A percentile compares a stretch with the other conserved stretches of the same genome.
phyloP scores from a whole-genome alignment of 2,113 vertebrate species.

The Apteryx mantelli region DNA sequence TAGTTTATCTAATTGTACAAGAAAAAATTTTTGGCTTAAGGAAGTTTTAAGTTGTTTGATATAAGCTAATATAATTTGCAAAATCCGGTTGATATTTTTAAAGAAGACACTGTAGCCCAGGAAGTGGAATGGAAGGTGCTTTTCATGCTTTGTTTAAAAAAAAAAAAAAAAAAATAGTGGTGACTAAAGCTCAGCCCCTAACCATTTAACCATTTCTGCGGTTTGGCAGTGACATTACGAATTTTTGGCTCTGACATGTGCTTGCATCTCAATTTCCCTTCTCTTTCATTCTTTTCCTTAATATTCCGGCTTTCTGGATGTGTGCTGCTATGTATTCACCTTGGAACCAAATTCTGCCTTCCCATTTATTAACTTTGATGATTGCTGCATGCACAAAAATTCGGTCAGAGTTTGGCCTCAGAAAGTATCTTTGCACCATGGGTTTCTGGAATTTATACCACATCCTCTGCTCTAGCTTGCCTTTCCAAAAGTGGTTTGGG shows the following conservation, averaged over 20 bases:
- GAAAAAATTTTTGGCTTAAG: not conserved
- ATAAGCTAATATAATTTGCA: not conserved
- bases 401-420: not conserved
- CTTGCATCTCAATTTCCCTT: not conserved
- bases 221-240: not conserved
- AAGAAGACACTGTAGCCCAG: not conserved
- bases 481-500: not conserved
- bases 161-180: not conserved
- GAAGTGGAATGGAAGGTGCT: not conserved
- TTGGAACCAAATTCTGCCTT: not conserved
- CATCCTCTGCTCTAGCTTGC: not conserved
- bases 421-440: not conserved
- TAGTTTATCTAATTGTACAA: not conserved
- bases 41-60: not conserved
- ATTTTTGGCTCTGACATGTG: not conserved
- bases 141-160: not conserved
- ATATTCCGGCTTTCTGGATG: not conserved
- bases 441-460: slow-evolving; percentile 4
- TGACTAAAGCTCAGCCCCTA: not conserved
- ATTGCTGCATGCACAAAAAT: not conserved
- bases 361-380: not conserved
- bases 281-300: not conserved
- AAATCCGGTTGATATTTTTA: not conserved
- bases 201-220: not conserved
- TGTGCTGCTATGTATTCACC: not conserved